Percentiles rank a stretch among this genome's conserved stretches.
Conservation (phyloP, 2,888 invertebrate genomes). For the Synanthedon myopaeformis region DNA sequence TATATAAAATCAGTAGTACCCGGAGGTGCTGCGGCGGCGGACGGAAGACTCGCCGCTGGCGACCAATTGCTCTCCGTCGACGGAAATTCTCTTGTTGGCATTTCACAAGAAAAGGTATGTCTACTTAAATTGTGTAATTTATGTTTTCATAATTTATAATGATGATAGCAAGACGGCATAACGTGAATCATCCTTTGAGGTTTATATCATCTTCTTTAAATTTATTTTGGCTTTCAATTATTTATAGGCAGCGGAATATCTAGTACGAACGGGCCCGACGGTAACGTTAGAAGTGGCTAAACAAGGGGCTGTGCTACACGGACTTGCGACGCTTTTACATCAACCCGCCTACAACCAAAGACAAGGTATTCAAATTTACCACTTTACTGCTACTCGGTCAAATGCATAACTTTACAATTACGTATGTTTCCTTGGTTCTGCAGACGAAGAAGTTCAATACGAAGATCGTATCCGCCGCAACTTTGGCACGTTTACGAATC, state of each 20-base stretch:
- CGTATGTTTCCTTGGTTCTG: neutral
- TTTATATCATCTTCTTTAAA: too few species aligned
- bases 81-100: conserved; percentile 92
- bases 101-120: conserved; percentile 78
- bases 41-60: conserved; percentile 95
- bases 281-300: conserved; percentile 97
- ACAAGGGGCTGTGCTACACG: conserved; percentile 97
- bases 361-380: conserved; percentile 33
- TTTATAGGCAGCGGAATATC: conserved; percentile 90
- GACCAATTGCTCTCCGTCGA: conserved; percentile 98
- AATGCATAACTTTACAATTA: neutral
- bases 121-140: neutral
- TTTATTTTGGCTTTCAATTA: neutral
- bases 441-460: neutral
- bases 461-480: conserved; percentile 50
- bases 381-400: neutral
- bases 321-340: conserved; percentile 90
- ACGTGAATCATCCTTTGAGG: too few species aligned
- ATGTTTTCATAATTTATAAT: neutral
- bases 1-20: conserved; percentile 99
- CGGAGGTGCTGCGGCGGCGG: conserved; percentile 91
- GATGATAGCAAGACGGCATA: neutral
- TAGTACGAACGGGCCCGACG: conserved; percentile 93
- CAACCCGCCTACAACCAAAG: conserved; percentile 75
- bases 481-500: conserved; percentile 58